A percentile compares a stretch with the other conserved stretches of the same genome.
These are phyloP conservation scores for Hozukius guyotensis DNA, from an alignment of 2,797 vertebrate species.

Conservation along the genomic window DNA sequence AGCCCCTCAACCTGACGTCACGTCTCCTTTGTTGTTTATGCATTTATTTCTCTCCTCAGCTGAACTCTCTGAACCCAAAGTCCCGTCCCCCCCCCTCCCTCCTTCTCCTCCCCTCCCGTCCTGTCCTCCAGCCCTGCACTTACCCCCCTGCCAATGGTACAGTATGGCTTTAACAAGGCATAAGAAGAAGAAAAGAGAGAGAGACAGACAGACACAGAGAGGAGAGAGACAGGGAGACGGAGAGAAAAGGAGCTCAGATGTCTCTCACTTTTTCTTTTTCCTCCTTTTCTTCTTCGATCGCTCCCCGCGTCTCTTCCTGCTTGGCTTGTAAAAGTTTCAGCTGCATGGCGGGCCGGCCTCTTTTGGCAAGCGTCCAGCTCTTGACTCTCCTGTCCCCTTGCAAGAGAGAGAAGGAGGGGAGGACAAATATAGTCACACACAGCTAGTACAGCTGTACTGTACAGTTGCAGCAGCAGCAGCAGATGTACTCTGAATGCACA, in stretches of 20 bases:
- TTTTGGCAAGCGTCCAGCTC: constrained; percentile 81
- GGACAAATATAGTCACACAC: constrained; percentile 75
- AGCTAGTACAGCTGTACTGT: constrained; percentile 44
- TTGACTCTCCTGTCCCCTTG: constrained; percentile 73
- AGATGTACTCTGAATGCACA: constrained; percentile 43
- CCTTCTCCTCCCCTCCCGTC: constrained; percentile 45
- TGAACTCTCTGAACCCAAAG: constrained; percentile 81
- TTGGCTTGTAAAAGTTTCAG: constrained; percentile 85
- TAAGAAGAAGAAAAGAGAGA: constrained; percentile 40
- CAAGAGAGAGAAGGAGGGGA: constrained; percentile 65
- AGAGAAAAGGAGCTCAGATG: constrained; percentile 57
- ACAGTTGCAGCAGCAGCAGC: constrained; percentile 34
- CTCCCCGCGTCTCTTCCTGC: constrained; percentile 81
- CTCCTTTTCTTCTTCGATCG: constrained; percentile 69
- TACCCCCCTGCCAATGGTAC: constrained; percentile 77
- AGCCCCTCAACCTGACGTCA: constrained; percentile 83
- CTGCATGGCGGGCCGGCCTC: constrained; percentile 79
- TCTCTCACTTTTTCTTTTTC: constrained; percentile 73
- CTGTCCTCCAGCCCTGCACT: constrained; percentile 69
- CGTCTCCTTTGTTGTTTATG: constrained; percentile 85
- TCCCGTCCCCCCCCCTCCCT: constrained; percentile 28
- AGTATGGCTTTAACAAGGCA: constrained; percentile 71
- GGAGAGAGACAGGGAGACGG: constrained; percentile 36
- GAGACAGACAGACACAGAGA: constrained; percentile 45
- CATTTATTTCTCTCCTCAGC: constrained; percentile 85